A percentile compares a stretch with the other conserved stretches of the same genome.
Conservation (phyloP, 2,113 vertebrate genomes). For the Hassar affinis region DNA sequence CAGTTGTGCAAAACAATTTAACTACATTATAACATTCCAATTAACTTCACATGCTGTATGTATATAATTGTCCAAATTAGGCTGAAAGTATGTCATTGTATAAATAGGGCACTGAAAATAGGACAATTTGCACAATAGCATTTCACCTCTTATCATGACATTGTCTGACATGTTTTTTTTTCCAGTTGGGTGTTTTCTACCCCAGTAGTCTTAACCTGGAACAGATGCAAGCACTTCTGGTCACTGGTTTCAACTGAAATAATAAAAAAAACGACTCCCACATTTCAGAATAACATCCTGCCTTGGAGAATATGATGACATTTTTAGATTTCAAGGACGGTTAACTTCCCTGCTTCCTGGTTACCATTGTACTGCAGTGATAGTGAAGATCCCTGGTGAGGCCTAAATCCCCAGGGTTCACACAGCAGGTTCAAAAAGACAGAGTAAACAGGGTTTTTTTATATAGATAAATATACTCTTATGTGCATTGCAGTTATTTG, state of each 20-base stretch:
- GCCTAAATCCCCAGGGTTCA: conserved; percentile 32
- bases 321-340: conserved; percentile 79
- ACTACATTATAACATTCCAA: not conserved
- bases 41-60: not conserved
- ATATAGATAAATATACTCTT: not conserved
- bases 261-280: conserved; percentile 35
- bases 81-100: not conserved
- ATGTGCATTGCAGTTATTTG: not conserved
- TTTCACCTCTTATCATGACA: conserved; percentile 34
- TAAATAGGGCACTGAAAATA: conserved; percentile 24
- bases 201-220: conserved; percentile 35
- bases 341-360: conserved; percentile 67
- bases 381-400: conserved; percentile 55
- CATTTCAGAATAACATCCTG: conserved; percentile 61
- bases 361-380: conserved; percentile 71
- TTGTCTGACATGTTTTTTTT: conserved; percentile 19
- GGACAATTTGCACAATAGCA: conserved; percentile 24
- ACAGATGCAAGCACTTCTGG: conserved; percentile 40
- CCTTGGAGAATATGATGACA: conserved; percentile 57
- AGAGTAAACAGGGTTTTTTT: not conserved
- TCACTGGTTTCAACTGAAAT: conserved; percentile 34
- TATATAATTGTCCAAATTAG: not conserved
- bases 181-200: conserved; percentile 23
- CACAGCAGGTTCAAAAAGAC: conserved; percentile 27
- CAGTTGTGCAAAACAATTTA: not conserved